A percentile compares a stretch with the other conserved stretches of the same genome.
Conservation (phyloP, 2,113 vertebrate species). For the Dolichallabes microphthalmus region DNA sequence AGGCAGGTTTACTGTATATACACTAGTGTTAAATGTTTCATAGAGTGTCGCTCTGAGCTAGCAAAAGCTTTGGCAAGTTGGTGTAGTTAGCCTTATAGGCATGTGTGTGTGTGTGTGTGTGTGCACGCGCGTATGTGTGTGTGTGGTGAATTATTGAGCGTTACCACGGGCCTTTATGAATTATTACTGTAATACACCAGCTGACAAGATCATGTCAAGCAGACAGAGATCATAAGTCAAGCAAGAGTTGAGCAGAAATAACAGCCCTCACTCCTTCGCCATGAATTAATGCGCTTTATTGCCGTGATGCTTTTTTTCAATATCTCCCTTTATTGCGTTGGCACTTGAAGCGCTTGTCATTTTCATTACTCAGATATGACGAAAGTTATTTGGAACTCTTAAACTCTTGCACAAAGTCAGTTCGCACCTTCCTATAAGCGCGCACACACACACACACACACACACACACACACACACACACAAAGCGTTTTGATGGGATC, state of each 20-base stretch:
- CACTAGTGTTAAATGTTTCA: slow-evolving; percentile 42
- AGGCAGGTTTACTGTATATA: not conserved
- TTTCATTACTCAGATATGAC: slow-evolving; percentile 20
- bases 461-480: slow-evolving; percentile 11
- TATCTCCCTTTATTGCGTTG: not conserved
- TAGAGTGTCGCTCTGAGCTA: slow-evolving; percentile 33
- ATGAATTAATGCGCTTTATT: slow-evolving; percentile 24
- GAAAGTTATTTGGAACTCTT: not conserved
- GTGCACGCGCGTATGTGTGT: slow-evolving; percentile 11
- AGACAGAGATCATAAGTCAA: slow-evolving; percentile 44
- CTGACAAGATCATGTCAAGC: slow-evolving; percentile 45
- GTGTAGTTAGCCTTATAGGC: slow-evolving; percentile 30
- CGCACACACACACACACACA: not conserved
- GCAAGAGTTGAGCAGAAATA: slow-evolving; percentile 27
- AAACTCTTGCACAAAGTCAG: slow-evolving; percentile 7
- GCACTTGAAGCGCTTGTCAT: not conserved
- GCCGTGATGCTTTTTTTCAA: not conserved
- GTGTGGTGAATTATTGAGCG: slow-evolving; percentile 55
- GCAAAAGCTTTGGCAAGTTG: slow-evolving; percentile 40
- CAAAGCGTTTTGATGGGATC: not conserved
- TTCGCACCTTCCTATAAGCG: not conserved
- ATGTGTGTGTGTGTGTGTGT: slow-evolving; percentile 33
- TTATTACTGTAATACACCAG: slow-evolving; percentile 54
- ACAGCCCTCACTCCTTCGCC: slow-evolving; percentile 7
- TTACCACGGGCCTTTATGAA: slow-evolving; percentile 57